Evolutionary conservation across 2,888 invertebrate species (phyloP).

Genomic region (Abrostola tripartita): DNA sequence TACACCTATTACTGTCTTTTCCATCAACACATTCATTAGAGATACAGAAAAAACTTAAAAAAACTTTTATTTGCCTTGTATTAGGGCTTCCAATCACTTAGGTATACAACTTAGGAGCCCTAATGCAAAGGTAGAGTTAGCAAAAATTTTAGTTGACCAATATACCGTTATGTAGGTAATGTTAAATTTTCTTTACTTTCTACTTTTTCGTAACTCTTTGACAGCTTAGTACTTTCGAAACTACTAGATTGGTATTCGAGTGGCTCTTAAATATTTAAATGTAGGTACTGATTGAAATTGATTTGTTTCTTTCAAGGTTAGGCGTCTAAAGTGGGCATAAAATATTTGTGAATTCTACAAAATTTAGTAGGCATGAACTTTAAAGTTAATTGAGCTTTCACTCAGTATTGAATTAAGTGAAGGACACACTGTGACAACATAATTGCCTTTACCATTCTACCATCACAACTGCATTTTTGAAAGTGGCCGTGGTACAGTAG

Average conservation of each 20-base stretch:
- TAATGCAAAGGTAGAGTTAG: no score
- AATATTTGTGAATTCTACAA: conserved; percentile 8
- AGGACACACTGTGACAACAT: conserved; percentile 23
- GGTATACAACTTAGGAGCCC: no score
- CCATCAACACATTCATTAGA: no score
- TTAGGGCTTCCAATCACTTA: no score
- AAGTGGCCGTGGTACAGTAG: no score
- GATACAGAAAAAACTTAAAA: no score
- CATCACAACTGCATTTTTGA: background rate
- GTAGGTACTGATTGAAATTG: conserved; percentile 29
- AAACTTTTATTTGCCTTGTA: no score
- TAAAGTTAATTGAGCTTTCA: conserved; percentile 39
- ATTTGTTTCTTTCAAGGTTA: conserved; percentile 43
- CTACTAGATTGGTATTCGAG: conserved; percentile 7
- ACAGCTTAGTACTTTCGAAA: background rate
- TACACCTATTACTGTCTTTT: no score
- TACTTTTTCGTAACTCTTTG: no score
- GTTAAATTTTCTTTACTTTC: no score
- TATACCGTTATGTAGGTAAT: no score
- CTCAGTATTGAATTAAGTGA: conserved; percentile 41
- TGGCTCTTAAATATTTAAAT: conserved; percentile 35
- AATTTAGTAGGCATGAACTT: conserved; percentile 27
- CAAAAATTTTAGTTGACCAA: no score
- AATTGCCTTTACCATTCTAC: conserved; percentile 16
- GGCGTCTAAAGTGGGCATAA: conserved; percentile 9